phyloP scores from a whole-genome alignment of 2,888 invertebrate species.

The Eupeodes luniger region DNA sequence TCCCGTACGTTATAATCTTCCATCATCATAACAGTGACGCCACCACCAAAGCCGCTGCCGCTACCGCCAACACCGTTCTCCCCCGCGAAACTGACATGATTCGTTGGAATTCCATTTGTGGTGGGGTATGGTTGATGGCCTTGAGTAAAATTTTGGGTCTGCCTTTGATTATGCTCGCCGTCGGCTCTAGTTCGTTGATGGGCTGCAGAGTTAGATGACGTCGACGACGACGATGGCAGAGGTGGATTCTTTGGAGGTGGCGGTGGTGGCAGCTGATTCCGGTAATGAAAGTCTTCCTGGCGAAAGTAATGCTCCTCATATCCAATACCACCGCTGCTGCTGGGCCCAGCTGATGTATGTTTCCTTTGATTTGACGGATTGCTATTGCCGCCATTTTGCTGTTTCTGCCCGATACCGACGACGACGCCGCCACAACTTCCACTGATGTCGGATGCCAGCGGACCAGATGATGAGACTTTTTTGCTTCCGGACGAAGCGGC shows the following conservation, averaged over 20 bases:
- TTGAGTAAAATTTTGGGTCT: constrained; percentile 65
- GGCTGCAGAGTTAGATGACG: constrained; percentile 34
- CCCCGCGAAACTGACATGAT: constrained; percentile 21
- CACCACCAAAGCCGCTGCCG: background rate
- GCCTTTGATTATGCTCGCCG: constrained; percentile 79
- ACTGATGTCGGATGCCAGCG: constrained; percentile 37
- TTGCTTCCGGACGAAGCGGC: constrained; percentile 59
- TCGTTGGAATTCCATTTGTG: constrained; percentile 32
- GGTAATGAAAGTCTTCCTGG: constrained; percentile 68
- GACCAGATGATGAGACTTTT: constrained; percentile 49
- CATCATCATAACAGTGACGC: background rate
- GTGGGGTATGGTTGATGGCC: constrained; percentile 63
- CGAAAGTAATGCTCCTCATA: constrained; percentile 73
- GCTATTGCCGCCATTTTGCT: constrained; percentile 63
- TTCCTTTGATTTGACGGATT: constrained; percentile 74
- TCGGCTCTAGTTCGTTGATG: constrained; percentile 80
- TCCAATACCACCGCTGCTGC: constrained; percentile 48
- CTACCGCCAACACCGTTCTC: background rate
- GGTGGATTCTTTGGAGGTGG: constrained; percentile 77
- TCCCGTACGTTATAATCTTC: constrained; percentile 77
- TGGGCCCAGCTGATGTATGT: constrained; percentile 71
- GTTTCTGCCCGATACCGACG: constrained; percentile 42
- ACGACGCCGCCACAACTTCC: background rate
- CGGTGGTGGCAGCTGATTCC: constrained; percentile 67
- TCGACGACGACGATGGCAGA: constrained; percentile 5